Base-by-base conservation (phyloP, 2,113 vertebrate species). In the Catharus bicknelli region DNA sequence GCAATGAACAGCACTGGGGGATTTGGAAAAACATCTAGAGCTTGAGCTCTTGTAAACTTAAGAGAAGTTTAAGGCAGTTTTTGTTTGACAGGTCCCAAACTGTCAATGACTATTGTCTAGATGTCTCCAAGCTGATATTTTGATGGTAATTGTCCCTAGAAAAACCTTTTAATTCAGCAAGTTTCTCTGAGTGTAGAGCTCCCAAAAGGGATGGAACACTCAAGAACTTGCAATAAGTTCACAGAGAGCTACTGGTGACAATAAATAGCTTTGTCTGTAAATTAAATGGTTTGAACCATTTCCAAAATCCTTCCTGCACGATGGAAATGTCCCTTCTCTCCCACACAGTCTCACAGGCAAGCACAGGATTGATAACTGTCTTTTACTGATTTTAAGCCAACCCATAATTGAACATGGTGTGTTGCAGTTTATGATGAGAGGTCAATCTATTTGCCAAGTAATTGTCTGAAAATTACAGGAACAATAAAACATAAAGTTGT, bases 391-490 rank as follows among this genome's bases (percentile, higher is more conserved):
- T 90, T 88, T 59, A 84, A 75, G 51, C 48, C 81, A 63, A 36
- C 59, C 38, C 15, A 29, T 67, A 88, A 88, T 42, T 86, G 61
- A 94, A 72, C 45, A 63, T 36, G 66, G 48, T 86, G n/a, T 51
- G 57, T 47, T 67, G 64, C 53, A 80, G 32, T 43, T 92, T 96
- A 78, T 79, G 32, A 89, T 90, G 62, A 86, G 79, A 91, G 75
- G 75, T 61, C 69, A 89, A 34, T 54, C 80, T 70, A 68, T 95
- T 93, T 88, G 68, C 72, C 59, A 50, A 80, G 30, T 90, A 91
- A 90, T 96, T 96, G 86, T 91, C 43, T 81, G 89, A 89, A 91
- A 92, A 94, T 91, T 84, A 63, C 5, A 48, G 10, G 54, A 90
- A 54, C 64, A 81, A 90, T 89, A 72, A 92, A 96, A 64, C 55